Evolutionary conservation across 2,888 invertebrate genomes (phyloP).

Genomic region (Augochlorella aurata): DNA sequence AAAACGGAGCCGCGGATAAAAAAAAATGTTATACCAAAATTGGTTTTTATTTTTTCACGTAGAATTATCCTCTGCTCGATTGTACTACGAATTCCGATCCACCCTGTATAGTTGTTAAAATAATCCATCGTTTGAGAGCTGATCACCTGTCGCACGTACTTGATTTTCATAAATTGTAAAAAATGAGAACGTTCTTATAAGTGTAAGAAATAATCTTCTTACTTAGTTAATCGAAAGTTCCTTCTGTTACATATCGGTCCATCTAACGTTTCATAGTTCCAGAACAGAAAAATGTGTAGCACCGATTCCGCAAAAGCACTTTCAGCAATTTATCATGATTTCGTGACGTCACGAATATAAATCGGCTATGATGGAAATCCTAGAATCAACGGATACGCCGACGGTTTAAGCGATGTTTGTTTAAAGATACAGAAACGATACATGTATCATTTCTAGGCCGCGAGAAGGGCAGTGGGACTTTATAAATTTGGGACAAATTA

Average conservation of each 20-base stretch:
- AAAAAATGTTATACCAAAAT: no score
- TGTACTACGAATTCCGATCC: no score
- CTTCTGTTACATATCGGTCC: not conserved
- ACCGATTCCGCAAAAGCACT: not conserved
- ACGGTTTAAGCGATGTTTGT: constrained; percentile 43
- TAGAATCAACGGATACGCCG: not conserved
- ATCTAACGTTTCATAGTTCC: not conserved
- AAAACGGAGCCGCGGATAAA: no score
- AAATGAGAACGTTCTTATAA: no score
- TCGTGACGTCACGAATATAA: not conserved
- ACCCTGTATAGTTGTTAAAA: no score
- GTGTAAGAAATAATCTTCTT: not conserved
- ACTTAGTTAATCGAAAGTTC: not conserved
- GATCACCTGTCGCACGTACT: no score
- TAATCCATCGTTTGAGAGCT: no score
- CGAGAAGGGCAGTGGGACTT: constrained; percentile 49
- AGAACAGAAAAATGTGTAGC: not conserved
- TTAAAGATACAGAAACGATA: constrained; percentile 51
- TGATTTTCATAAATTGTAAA: no score
- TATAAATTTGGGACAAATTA: constrained; percentile 74
- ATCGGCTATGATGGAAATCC: constrained; percentile 18
- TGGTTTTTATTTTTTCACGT: no score
- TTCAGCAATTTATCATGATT: not conserved
- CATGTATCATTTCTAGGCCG: constrained; percentile 53
- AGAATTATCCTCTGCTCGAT: no score